Conservation (phyloP, 1,140 invertebrate genomes). For the Stegodyphus mimosarum region DNA sequence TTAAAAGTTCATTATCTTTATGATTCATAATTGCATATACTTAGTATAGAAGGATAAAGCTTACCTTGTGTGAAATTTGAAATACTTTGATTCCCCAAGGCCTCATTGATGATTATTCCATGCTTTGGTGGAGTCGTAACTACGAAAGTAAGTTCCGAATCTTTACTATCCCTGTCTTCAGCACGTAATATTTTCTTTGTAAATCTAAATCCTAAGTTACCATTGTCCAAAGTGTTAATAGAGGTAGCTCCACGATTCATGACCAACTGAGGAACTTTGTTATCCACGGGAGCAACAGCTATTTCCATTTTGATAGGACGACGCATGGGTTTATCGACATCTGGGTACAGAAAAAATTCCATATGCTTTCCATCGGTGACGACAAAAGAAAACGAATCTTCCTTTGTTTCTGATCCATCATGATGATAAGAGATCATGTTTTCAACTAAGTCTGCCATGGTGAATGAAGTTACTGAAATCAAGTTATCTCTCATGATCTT, state of each 20-base stretch:
- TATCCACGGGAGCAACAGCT: constrained; percentile 68
- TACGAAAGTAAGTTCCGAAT: constrained; percentile 64
- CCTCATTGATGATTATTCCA: constrained; percentile 66
- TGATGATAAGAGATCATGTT: constrained; percentile 69
- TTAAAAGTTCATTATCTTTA: too few species aligned
- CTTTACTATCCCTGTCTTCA: constrained; percentile 67
- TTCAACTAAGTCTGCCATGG: constrained; percentile 66
- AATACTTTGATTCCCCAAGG: constrained; percentile 63
- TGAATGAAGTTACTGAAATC: constrained; percentile 66
- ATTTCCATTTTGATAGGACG: constrained; percentile 67
- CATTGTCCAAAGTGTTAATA: constrained; percentile 63
- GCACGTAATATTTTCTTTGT: constrained; percentile 65
- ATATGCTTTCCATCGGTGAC: constrained; percentile 67
- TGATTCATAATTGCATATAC: too few species aligned
- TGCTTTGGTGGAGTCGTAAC: constrained; percentile 66
- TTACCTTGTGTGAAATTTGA: constrained; percentile 69
- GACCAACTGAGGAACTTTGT: constrained; percentile 66
- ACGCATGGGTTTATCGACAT: constrained; percentile 64
- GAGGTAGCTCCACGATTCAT: constrained; percentile 66
- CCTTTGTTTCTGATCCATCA: constrained; percentile 67
- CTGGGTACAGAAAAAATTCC: constrained; percentile 68
- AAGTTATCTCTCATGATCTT: constrained; percentile 66
- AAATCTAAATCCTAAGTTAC: constrained; percentile 65
- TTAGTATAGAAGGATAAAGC: too few species aligned
- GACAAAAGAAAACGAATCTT: constrained; percentile 67